Percentiles rank a stretch among this genome's conserved stretches.
phyloP scores from a whole-genome alignment of 2,888 invertebrate species.

The Hyalella azteca region DNA sequence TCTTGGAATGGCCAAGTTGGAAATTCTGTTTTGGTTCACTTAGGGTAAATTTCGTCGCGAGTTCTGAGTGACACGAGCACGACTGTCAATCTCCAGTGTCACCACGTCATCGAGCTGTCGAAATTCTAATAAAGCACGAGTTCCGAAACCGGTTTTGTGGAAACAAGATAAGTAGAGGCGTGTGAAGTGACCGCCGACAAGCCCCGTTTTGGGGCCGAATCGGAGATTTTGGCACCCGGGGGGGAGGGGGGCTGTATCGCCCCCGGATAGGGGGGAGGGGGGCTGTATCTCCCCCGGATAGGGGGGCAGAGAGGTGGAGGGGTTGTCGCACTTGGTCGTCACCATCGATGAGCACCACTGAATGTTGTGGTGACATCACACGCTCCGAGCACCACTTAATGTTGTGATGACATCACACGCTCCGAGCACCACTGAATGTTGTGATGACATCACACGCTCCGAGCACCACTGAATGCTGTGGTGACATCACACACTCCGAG shows the following conservation, averaged over 20 bases:
- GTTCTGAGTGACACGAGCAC: background rate
- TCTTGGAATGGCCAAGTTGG: constrained; percentile 23
- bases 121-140: constrained; percentile 31
- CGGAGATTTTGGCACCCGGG: background rate
- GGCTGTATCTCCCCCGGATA: too few relatives aligned
- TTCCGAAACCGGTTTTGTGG: constrained; percentile 38
- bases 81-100: constrained; percentile 24
- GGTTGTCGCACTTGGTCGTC: background rate
- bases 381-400: too few relatives aligned
- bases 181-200: background rate
- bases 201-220: constrained; percentile 23
- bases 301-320: background rate
- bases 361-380: background rate
- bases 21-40: constrained; percentile 33
- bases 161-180: constrained; percentile 39
- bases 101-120: constrained; percentile 13
- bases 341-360: background rate
- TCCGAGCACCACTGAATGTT: too few relatives aligned
- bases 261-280: too few relatives aligned
- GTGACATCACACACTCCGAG: too few relatives aligned
- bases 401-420: too few relatives aligned
- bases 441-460: too few relatives aligned
- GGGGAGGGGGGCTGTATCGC: too few relatives aligned
- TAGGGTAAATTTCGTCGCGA: constrained; percentile 2
- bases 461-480: too few relatives aligned